Conservation (phyloP, 2,113 vertebrate genomes). For the Catagonus wagneri region DNA sequence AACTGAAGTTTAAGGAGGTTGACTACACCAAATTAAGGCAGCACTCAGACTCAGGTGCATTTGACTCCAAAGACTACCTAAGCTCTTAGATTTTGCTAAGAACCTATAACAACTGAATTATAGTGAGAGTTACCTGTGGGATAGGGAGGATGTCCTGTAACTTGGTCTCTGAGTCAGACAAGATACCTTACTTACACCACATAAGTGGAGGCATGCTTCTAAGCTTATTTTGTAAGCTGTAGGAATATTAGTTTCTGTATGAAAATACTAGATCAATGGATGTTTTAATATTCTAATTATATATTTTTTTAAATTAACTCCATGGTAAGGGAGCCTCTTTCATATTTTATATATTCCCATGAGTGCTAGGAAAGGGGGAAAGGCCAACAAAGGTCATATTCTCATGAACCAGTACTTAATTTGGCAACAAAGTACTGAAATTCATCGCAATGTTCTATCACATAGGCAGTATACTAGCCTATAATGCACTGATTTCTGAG, state of each 20-base stretch:
- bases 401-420: slow-evolving; percentile 31
- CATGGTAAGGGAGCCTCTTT: background rate
- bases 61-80: background rate
- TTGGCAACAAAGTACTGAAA: slow-evolving; percentile 19
- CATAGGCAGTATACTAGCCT: background rate
- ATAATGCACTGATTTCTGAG: slow-evolving; percentile 21
- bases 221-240: background rate
- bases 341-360: slow-evolving; percentile 52
- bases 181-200: background rate
- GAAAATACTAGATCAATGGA: slow-evolving; percentile 28
- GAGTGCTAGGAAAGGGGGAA: slow-evolving; percentile 51
- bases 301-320: slow-evolving; percentile 48
- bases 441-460: slow-evolving; percentile 7
- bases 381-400: slow-evolving; percentile 59
- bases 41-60: background rate
- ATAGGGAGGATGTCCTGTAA: background rate
- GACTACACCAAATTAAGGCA: background rate
- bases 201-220: background rate
- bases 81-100: background rate
- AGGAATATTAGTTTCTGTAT: background rate
- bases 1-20: background rate
- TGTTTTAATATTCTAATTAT: slow-evolving; percentile 37
- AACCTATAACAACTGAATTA: background rate
- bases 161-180: background rate
- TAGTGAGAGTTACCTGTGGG: background rate